These are phyloP conservation scores for Lepidonotus clava DNA, from an alignment of 2,888 invertebrate genomes.

Conservation along the genomic window DNA sequence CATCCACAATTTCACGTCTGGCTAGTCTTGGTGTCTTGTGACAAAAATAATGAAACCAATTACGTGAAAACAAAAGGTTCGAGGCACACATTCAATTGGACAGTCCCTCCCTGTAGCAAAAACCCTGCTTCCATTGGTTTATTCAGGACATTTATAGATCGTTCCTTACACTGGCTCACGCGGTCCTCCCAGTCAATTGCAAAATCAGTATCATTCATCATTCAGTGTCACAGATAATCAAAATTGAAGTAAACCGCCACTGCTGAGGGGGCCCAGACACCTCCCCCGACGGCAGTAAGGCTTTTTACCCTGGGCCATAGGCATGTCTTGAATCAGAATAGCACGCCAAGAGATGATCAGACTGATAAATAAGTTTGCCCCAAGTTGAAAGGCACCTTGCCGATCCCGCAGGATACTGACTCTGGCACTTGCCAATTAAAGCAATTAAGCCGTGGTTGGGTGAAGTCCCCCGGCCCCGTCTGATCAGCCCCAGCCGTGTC, in stretches of 20 bases:
- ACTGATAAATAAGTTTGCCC: not conserved
- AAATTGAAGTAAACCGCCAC: not conserved
- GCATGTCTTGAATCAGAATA: not conserved
- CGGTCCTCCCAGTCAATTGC: not conserved
- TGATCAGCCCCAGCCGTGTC: slow-evolving; percentile 23
- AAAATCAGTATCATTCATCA: not conserved
- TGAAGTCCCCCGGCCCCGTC: not conserved
- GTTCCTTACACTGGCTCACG: not conserved
- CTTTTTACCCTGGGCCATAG: not conserved
- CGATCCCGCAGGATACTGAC: not conserved
- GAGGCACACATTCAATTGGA: no score
- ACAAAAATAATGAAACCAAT: no score
- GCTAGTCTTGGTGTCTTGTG: no score
- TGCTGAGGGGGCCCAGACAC: not conserved
- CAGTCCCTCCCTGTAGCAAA: no score
- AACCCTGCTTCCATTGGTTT: no score
- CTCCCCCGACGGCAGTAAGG: not conserved
- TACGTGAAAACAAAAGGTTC: no score
- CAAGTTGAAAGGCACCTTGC: not conserved
- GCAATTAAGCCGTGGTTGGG: slow-evolving; percentile 4
- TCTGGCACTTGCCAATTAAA: slow-evolving; percentile 23
- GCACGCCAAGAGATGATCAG: no score
- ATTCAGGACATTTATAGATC: not conserved
- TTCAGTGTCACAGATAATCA: not conserved
- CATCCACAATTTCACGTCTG: no score